Conservation (phyloP, 2,113 vertebrate species). For the Naja naja region DNA sequence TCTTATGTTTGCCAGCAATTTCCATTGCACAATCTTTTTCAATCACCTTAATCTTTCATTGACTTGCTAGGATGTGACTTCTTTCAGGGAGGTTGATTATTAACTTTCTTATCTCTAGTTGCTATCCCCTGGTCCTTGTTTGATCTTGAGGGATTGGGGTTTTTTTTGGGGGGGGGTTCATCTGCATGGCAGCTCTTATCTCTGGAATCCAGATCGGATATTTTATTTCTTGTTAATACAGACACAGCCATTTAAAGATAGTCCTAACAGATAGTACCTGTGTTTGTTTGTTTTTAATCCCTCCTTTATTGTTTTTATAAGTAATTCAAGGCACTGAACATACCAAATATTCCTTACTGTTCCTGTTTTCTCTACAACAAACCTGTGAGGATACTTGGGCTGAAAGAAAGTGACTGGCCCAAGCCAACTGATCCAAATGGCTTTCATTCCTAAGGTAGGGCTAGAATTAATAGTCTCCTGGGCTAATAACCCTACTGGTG, state of each 20-base stretch:
- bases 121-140: not conserved
- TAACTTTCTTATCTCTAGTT: not conserved
- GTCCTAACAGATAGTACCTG: not conserved
- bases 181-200: not conserved
- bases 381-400: not conserved
- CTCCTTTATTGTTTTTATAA: not conserved
- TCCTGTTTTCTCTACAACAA: not conserved
- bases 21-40: not conserved
- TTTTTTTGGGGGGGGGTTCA: not conserved
- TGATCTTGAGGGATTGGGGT: not conserved
- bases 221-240: not conserved
- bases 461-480: not conserved
- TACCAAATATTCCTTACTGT: not conserved
- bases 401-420: not conserved
- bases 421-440: not conserved
- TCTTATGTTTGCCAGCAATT: not conserved
- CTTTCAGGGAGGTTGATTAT: not conserved
- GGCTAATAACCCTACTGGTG: not conserved
- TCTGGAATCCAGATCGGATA: not conserved
- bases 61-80: not conserved
- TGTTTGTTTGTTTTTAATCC: not conserved
- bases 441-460: not conserved
- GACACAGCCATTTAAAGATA: not conserved
- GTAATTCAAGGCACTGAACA: not conserved
- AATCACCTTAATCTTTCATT: not conserved